Conservation (phyloP, 2,888 invertebrate genomes). For the Drosophila robusta region DNA sequence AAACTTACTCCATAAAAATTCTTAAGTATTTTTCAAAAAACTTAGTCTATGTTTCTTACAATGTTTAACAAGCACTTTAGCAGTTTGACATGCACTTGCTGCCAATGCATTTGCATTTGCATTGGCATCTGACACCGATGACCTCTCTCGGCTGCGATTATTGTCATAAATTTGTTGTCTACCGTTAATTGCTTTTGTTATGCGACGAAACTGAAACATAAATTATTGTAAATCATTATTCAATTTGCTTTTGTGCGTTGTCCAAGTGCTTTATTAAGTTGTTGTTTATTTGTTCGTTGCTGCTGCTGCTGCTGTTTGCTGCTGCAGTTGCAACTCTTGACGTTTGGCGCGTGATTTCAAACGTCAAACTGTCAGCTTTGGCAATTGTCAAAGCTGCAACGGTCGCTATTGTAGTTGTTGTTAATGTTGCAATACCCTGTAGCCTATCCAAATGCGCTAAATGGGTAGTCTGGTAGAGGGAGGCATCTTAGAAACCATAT, state of each 20-base stretch:
- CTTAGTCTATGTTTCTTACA: neutral
- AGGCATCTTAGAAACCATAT: too few species aligned
- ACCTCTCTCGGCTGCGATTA: constrained; percentile 46
- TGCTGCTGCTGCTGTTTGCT: constrained; percentile 34
- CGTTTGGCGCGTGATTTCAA: constrained; percentile 73
- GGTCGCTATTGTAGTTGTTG: constrained; percentile 8
- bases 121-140: constrained; percentile 44
- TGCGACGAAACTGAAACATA: constrained; percentile 39
- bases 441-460: neutral
- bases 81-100: constrained; percentile 23
- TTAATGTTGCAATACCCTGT: constrained; percentile 13
- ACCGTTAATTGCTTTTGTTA: constrained; percentile 52
- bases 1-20: too few species aligned
- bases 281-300: constrained; percentile 38
- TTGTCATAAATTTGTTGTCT: constrained; percentile 32
- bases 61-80: constrained; percentile 14
- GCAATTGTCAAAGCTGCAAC: constrained; percentile 54
- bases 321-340: constrained; percentile 37
- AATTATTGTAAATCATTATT: constrained; percentile 60
- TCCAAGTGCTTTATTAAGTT: constrained; percentile 61
- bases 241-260: constrained; percentile 36
- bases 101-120: constrained; percentile 30
- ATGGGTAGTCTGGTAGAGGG: neutral
- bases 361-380: constrained; percentile 72
- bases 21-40: neutral